These are phyloP conservation scores for Protonemura montana DNA, from an alignment of 2,888 invertebrate genomes.

Conservation along the genomic window DNA sequence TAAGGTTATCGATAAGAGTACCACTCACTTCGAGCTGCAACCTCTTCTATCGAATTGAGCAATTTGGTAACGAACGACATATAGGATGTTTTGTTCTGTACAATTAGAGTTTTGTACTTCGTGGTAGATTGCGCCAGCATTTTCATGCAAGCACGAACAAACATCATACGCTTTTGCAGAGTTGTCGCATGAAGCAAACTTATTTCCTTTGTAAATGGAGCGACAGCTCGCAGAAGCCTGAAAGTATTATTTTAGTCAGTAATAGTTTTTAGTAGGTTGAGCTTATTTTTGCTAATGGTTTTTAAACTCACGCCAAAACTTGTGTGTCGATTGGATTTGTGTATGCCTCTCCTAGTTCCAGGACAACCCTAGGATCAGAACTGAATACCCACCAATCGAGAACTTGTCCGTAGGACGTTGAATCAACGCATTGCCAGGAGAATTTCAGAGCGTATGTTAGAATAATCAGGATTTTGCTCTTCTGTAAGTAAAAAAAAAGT, in stretches of 20 bases:
- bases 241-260: conserved; percentile 48
- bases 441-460: conserved; percentile 69
- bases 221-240: conserved; percentile 68
- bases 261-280: not conserved
- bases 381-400: conserved; percentile 79
- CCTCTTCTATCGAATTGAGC: conserved; percentile 56
- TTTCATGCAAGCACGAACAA: conserved; percentile 67
- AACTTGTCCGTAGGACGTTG: conserved; percentile 68
- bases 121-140: conserved; percentile 65
- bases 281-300: not conserved
- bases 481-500: conserved; percentile 54
- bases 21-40: conserved; percentile 39
- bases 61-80: conserved; percentile 61
- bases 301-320: conserved; percentile 48
- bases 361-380: conserved; percentile 73
- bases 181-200: conserved; percentile 61
- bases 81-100: conserved; percentile 62
- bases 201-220: conserved; percentile 63
- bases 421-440: conserved; percentile 72
- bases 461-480: conserved; percentile 60
- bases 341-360: conserved; percentile 58
- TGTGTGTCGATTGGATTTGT: conserved; percentile 52
- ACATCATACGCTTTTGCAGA: conserved; percentile 67
- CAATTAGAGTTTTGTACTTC: conserved; percentile 62
- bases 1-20: not conserved